Conservation (phyloP, 2,797 vertebrate species). For the Loriculus beryllinus region DNA sequence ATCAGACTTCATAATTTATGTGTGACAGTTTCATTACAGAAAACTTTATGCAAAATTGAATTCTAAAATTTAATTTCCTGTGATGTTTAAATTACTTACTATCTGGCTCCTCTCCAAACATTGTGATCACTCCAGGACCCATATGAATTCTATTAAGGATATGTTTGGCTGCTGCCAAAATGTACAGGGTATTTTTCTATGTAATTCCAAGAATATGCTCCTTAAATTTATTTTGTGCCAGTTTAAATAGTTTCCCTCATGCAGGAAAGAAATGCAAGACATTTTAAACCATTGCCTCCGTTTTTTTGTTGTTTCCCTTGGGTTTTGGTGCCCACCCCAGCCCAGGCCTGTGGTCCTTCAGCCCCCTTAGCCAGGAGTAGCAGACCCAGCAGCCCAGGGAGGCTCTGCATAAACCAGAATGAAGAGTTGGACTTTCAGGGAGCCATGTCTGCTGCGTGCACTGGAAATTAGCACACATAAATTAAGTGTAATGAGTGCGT, state of each 20-base stretch:
- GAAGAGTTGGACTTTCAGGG: not conserved
- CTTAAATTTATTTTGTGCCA: slow-evolving; percentile 78
- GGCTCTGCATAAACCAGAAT: not conserved
- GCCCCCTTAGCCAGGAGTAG: not conserved
- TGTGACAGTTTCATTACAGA: slow-evolving; percentile 94
- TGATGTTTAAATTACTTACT: slow-evolving; percentile 96
- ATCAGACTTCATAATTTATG: slow-evolving; percentile 94
- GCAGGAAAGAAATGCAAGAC: slow-evolving; percentile 56
- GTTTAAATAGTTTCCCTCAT: slow-evolving; percentile 71
- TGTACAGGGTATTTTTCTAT: slow-evolving; percentile 74
- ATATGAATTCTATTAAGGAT: slow-evolving; percentile 92
- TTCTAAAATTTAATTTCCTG: slow-evolving; percentile 99
- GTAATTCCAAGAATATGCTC: slow-evolving; percentile 80
- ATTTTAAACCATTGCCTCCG: not conserved
- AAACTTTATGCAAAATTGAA: slow-evolving; percentile 96
- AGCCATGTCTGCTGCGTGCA: fast-evolving
- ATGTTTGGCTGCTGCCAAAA: slow-evolving; percentile 85
- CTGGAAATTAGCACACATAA: not conserved
- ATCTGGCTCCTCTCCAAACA: slow-evolving; percentile 85
- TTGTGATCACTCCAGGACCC: slow-evolving; percentile 86
- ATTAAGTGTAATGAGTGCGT: not conserved
- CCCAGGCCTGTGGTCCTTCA: not conserved
- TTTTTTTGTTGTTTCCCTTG: not conserved
- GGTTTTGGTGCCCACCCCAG: not conserved
- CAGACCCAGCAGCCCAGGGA: not conserved